Evolutionary conservation across 2,888 invertebrate species (phyloP).

Genomic region (Pocota personata): DNA sequence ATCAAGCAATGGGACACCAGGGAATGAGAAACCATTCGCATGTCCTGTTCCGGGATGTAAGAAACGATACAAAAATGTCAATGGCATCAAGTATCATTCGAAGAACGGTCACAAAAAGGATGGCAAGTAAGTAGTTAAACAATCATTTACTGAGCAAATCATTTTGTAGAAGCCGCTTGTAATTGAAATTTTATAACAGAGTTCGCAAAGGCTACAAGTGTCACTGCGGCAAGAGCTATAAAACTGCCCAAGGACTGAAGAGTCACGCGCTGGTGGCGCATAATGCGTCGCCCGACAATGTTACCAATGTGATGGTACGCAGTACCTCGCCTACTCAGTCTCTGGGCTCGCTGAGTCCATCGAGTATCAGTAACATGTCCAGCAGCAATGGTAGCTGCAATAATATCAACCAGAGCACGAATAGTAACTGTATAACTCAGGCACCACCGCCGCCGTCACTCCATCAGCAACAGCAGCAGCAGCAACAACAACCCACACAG

Average conservation of each 20-base stretch:
- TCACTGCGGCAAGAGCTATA: slow-evolving; percentile 93
- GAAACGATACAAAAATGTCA: slow-evolving; percentile 94
- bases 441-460: slow-evolving; percentile 66
- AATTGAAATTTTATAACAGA: slow-evolving; percentile 83
- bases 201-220: slow-evolving; percentile 92
- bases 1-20: slow-evolving; percentile 83
- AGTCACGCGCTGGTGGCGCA: slow-evolving; percentile 85
- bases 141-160: not conserved
- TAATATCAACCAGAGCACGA: slow-evolving; percentile 74
- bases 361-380: slow-evolving; percentile 82
- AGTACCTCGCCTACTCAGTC: slow-evolving; percentile 82
- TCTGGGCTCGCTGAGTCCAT: slow-evolving; percentile 82
- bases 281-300: slow-evolving; percentile 80
- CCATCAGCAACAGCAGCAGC: slow-evolving; percentile 54
- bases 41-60: slow-evolving; percentile 94
- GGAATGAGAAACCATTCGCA: slow-evolving; percentile 90
- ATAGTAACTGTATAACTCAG: slow-evolving; percentile 74
- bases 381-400: slow-evolving; percentile 81
- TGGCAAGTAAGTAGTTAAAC: slow-evolving; percentile 87
- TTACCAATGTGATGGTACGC: slow-evolving; percentile 79
- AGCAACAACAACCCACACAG: slow-evolving; percentile 74
- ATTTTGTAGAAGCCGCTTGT: slow-evolving; percentile 30
- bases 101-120: slow-evolving; percentile 94
- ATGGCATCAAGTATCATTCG: slow-evolving; percentile 94
- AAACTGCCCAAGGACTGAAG: slow-evolving; percentile 90